Conservation (phyloP, 2,113 vertebrate genomes). For the Carettochelys insculpta region DNA sequence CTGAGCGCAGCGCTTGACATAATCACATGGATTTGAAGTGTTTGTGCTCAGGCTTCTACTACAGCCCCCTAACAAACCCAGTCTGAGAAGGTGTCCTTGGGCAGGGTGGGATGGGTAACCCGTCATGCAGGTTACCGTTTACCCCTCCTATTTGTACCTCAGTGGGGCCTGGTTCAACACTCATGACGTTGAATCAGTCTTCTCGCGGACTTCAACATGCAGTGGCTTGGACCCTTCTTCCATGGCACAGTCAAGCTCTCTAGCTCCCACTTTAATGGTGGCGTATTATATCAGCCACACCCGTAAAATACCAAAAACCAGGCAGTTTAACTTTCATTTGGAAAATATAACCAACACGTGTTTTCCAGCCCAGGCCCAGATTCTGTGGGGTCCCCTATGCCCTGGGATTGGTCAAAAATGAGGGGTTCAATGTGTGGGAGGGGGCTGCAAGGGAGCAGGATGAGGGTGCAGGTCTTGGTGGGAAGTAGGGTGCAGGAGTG, state of each 20-base stretch:
- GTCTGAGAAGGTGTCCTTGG: not conserved
- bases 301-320: not conserved
- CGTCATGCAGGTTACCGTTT: not conserved
- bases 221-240: not conserved
- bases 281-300: not conserved
- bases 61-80: not conserved
- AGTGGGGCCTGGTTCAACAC: not conserved
- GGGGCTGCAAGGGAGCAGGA: too few species aligned
- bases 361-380: not conserved
- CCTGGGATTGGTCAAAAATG: too few species aligned
- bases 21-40: not conserved
- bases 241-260: conserved; percentile 23
- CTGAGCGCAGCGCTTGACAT: not conserved
- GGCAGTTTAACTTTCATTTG: not conserved
- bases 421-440: too few species aligned
- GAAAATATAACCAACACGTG: not conserved
- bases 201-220: not conserved
- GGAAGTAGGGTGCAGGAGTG: too few species aligned
- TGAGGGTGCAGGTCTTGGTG: too few species aligned
- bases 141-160: not conserved
- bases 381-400: too few species aligned
- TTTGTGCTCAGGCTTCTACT: not conserved
- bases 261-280: not conserved
- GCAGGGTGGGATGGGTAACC: not conserved
- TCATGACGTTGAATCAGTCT: not conserved